These are phyloP conservation scores for Talpa occidentalis DNA, from an alignment of 2,113 vertebrate species.

Conservation along the genomic window DNA sequence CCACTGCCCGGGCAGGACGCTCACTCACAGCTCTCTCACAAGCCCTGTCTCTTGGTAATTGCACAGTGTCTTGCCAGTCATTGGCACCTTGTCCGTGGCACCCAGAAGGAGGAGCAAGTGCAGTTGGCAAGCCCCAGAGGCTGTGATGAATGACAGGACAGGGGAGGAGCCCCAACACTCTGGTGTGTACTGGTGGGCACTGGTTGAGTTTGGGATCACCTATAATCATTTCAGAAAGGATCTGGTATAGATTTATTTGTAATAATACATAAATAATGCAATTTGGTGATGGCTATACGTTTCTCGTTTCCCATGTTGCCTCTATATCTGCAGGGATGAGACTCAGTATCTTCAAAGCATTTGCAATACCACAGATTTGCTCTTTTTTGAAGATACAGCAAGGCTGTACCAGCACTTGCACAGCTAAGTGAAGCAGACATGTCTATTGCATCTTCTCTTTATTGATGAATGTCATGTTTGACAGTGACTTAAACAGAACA, in stretches of 20 bases:
- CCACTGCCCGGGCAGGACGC: background rate
- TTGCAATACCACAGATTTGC: background rate
- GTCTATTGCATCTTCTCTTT: background rate
- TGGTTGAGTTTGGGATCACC: background rate
- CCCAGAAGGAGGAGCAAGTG: background rate
- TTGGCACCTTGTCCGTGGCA: too few species aligned
- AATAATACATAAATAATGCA: background rate
- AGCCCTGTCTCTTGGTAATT: background rate
- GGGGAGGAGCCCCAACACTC: background rate
- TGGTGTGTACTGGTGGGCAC: fast-evolving
- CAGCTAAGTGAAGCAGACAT: background rate
- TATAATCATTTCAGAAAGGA: background rate
- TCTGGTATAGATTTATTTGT: background rate
- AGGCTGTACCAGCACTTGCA: background rate
- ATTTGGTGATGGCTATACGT: background rate
- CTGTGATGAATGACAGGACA: too few species aligned
- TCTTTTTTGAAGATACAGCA: background rate
- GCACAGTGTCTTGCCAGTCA: too few species aligned
- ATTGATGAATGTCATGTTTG: background rate
- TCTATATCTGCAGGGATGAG: background rate
- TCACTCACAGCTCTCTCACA: fast-evolving
- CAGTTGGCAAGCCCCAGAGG: background rate
- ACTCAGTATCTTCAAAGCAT: background rate
- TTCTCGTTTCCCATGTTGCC: background rate
- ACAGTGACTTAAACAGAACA: background rate